Conservation (phyloP, 2,113 vertebrate genomes). For the Hemichromis elongatus region DNA sequence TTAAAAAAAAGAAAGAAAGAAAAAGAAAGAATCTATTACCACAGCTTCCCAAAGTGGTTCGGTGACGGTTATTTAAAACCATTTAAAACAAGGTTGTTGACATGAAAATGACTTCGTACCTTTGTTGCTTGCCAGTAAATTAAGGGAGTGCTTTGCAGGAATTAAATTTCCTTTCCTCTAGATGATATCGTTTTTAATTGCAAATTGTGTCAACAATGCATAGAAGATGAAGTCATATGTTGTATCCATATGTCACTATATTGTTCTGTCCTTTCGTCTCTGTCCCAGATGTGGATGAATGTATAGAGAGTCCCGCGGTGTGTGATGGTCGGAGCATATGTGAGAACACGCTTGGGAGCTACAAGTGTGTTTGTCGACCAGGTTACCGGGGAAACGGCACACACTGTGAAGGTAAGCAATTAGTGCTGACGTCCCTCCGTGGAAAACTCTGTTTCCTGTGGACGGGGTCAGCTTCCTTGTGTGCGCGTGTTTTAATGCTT, state of each 20-base stretch:
- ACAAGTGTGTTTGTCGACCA: conserved; percentile 71
- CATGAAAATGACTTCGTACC: neutral
- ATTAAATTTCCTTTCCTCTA: neutral
- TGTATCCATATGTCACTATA: neutral
- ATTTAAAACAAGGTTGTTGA: neutral
- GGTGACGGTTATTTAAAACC: neutral
- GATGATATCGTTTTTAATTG: neutral
- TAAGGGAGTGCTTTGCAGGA: neutral
- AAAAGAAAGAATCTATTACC: neutral
- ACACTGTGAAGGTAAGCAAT: conserved; percentile 75
- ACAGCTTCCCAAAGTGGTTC: neutral
- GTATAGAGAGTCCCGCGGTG: conserved; percentile 47
- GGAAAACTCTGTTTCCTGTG: conserved; percentile 31
- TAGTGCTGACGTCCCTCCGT: conserved; percentile 14
- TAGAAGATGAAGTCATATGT: neutral
- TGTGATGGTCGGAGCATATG: conserved; percentile 72
- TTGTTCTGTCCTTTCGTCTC: neutral
- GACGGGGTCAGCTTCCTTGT: conserved; percentile 12
- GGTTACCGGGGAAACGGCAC: conserved; percentile 80
- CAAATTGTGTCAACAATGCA: neutral
- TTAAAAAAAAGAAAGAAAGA: neutral
- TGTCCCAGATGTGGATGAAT: conserved; percentile 77
- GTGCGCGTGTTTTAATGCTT: conserved; percentile 25
- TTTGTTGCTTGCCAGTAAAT: neutral
- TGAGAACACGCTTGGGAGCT: conserved; percentile 76